Percentiles rank a stretch among this genome's conserved stretches.
Evolutionary conservation across 2,888 invertebrate genomes (phyloP).

Genomic region (Metopia argyrocephala): DNA sequence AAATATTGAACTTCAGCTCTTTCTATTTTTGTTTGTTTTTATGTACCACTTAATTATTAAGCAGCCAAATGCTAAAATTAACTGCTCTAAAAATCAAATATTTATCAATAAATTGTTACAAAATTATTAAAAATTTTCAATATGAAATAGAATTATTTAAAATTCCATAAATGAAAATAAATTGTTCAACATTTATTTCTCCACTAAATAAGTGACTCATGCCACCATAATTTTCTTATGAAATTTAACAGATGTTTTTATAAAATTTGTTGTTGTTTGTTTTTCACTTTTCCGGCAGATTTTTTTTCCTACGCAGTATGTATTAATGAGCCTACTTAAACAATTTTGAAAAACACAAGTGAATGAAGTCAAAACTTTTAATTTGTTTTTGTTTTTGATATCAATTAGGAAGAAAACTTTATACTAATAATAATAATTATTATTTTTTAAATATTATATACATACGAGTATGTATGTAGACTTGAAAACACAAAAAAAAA

Average conservation of each 20-base stretch:
- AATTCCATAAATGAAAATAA: too few species aligned
- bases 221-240: slow-evolving; percentile 34
- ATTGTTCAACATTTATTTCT: background rate
- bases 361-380: slow-evolving; percentile 1
- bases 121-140: too few species aligned
- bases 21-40: too few species aligned
- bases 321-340: slow-evolving; percentile 53
- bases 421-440: too few species aligned
- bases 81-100: too few species aligned
- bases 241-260: slow-evolving; percentile 54
- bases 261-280: slow-evolving; percentile 14
- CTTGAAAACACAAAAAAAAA: slow-evolving; percentile 36
- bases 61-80: too few species aligned
- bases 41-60: too few species aligned
- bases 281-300: slow-evolving; percentile 46
- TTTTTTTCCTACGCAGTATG: slow-evolving; percentile 16
- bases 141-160: too few species aligned
- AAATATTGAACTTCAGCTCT: too few species aligned
- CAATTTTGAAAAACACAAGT: background rate
- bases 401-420: background rate
- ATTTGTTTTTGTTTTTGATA: background rate
- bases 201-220: slow-evolving; percentile 37
- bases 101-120: too few species aligned
- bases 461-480: background rate
- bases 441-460: too few species aligned